These are phyloP conservation scores for Antedon bifida DNA, from an alignment of 35 echinoderm and acorn worm genomes.

Conservation along the genomic window DNA sequence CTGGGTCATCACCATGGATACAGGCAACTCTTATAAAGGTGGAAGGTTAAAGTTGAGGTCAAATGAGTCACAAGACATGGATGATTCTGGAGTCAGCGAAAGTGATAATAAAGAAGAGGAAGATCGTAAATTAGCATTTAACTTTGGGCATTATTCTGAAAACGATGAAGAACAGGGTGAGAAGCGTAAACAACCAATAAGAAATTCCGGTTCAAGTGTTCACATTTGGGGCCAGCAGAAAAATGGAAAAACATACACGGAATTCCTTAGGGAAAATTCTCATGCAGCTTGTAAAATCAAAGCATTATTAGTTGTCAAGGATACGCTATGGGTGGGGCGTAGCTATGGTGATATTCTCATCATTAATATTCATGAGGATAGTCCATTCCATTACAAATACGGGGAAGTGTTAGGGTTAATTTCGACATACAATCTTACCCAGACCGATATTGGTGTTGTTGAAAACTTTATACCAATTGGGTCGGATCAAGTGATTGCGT, in stretches of 20 bases:
- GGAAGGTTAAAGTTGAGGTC: background rate
- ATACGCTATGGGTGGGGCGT: conserved; percentile 49
- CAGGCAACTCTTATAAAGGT: background rate
- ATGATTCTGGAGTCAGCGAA: background rate
- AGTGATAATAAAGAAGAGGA: conserved; percentile 1
- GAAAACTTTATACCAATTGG: background rate
- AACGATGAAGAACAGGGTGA: background rate
- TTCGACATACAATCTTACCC: background rate
- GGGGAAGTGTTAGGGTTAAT: background rate
- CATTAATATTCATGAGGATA: background rate
- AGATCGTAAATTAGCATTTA: conserved; percentile 3
- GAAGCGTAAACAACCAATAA: background rate
- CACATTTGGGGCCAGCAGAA: background rate
- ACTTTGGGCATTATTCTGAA: conserved; percentile 1
- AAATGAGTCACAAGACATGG: conserved; percentile 14
- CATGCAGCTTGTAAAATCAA: conserved; percentile 3
- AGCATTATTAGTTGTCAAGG: conserved; percentile 32
- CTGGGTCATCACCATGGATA: background rate
- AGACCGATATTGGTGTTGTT: background rate
- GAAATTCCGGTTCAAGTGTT: background rate
- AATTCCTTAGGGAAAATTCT: background rate
- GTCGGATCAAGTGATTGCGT: background rate
- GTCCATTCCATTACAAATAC: background rate
- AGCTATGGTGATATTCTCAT: conserved; percentile 29
- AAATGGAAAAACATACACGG: background rate